Evolutionary conservation across 2,797 vertebrate species (phyloP).

Genomic region (Taenioides sp.): DNA sequence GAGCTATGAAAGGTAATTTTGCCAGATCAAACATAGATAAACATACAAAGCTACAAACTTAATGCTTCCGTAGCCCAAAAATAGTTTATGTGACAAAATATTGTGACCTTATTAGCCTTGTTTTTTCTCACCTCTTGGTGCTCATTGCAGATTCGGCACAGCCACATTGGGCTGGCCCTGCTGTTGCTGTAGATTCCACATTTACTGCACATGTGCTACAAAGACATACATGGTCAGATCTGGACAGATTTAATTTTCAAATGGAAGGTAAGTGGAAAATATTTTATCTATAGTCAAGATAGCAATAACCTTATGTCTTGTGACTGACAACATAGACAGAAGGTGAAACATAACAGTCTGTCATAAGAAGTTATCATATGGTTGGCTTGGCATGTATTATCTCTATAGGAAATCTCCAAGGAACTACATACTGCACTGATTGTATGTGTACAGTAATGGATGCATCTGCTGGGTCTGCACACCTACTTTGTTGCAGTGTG

Average conservation of each 20-base stretch:
- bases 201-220: slow-evolving; percentile 90
- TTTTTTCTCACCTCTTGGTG: slow-evolving; percentile 86
- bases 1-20: slow-evolving; percentile 38
- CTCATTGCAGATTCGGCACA: slow-evolving; percentile 94
- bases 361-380: slow-evolving; percentile 33
- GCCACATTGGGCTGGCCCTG: slow-evolving; percentile 81
- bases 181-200: slow-evolving; percentile 86
- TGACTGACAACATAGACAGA: slow-evolving; percentile 26
- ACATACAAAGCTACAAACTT: no score
- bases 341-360: slow-evolving; percentile 26
- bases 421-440: neutral
- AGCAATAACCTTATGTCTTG: slow-evolving; percentile 27
- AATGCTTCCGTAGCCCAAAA: slow-evolving; percentile 2
- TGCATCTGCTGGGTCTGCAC: neutral
- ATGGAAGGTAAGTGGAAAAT: slow-evolving; percentile 25
- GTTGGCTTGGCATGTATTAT: slow-evolving; percentile 1
- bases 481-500: slow-evolving; percentile 90
- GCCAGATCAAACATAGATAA: slow-evolving; percentile 7
- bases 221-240: slow-evolving; percentile 22
- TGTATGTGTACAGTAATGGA: slow-evolving; percentile 1
- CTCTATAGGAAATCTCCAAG: slow-evolving; percentile 21
- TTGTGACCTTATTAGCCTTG: neutral
- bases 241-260: slow-evolving; percentile 6
- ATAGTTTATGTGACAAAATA: slow-evolving; percentile 21
- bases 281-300: slow-evolving; percentile 32